These are phyloP conservation scores for Radopholus similis DNA, from an alignment of 1,140 invertebrate species.

Conservation along the genomic window DNA sequence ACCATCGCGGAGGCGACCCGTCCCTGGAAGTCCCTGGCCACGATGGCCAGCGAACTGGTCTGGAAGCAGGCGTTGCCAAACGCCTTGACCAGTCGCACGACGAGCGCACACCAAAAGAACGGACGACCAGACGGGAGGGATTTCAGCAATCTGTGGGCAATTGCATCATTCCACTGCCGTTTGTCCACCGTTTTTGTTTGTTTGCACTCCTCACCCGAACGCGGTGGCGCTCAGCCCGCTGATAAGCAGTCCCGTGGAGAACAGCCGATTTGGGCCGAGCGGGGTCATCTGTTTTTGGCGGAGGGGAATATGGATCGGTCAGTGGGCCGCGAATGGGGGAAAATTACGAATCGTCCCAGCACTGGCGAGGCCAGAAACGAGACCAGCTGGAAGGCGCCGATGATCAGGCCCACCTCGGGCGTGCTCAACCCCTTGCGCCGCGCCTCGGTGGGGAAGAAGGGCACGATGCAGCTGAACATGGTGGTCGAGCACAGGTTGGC, in stretches of 20 bases:
- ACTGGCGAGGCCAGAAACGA: background rate
- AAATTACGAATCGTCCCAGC: background rate
- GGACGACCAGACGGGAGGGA: slow-evolving; percentile 73
- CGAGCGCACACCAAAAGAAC: slow-evolving; percentile 79
- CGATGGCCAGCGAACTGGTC: slow-evolving; percentile 84
- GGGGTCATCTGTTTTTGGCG: background rate
- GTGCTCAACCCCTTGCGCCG: slow-evolving; percentile 7
- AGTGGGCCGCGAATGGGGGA: background rate
- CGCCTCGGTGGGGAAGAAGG: slow-evolving; percentile 10
- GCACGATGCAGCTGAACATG: slow-evolving; percentile 5
- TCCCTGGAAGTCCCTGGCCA: slow-evolving; percentile 83
- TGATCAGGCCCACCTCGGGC: slow-evolving; percentile 6
- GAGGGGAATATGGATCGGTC: no score
- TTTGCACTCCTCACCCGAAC: no score
- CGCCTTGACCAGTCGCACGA: slow-evolving; percentile 80
- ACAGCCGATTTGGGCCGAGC: background rate
- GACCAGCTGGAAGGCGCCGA: slow-evolving; percentile 2
- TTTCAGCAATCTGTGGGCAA: slow-evolving; percentile 68
- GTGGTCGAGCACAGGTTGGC: background rate
- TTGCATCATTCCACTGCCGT: no score
- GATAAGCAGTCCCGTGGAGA: background rate
- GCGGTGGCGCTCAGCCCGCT: background rate
- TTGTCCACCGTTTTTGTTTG: no score
- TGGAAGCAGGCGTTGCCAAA: slow-evolving; percentile 81
- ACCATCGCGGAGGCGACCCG: slow-evolving; percentile 78